Evolutionary conservation across 2,113 vertebrate species (phyloP).

Genomic region (Engystomops pustulosus): DNA sequence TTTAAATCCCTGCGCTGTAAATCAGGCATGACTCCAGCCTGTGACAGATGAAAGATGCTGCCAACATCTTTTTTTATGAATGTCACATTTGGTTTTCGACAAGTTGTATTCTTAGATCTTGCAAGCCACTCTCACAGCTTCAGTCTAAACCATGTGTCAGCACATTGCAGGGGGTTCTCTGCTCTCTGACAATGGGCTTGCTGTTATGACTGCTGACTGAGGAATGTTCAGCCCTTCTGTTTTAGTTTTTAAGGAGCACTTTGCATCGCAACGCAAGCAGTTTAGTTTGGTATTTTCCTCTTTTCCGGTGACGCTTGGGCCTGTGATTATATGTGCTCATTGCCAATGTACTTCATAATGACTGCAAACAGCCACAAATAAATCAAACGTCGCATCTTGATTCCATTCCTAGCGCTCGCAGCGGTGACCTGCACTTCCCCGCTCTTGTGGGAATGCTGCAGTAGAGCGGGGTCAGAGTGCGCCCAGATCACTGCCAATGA

Average conservation of each 20-base stretch:
- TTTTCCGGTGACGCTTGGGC: slow-evolving; percentile 15
- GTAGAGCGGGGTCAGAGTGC: slow-evolving; percentile 45
- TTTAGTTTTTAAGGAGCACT: slow-evolving; percentile 24
- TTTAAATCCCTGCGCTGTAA: slow-evolving; percentile 56
- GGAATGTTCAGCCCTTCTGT: slow-evolving; percentile 29
- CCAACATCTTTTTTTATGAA: slow-evolving; percentile 59
- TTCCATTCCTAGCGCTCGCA: slow-evolving; percentile 38
- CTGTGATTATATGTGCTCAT: slow-evolving; percentile 42
- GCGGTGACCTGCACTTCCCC: slow-evolving; percentile 43
- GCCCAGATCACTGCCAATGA: slow-evolving; percentile 53
- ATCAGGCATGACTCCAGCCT: slow-evolving; percentile 56
- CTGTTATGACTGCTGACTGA: slow-evolving; percentile 40
- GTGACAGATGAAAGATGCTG: slow-evolving; percentile 59
- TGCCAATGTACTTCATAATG: slow-evolving; percentile 3
- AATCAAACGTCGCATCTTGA: slow-evolving; percentile 56
- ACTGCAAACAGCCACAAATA: slow-evolving; percentile 44
- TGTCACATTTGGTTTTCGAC: slow-evolving; percentile 59
- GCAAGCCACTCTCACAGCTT: slow-evolving; percentile 56
- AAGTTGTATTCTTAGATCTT: slow-evolving; percentile 60
- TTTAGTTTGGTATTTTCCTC: slow-evolving; percentile 28
- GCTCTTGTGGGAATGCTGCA: slow-evolving; percentile 52
- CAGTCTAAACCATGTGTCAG: slow-evolving; percentile 55
- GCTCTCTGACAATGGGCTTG: slow-evolving; percentile 49
- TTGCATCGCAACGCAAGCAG: background rate
- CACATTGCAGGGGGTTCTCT: slow-evolving; percentile 57